phyloP scores from a whole-genome alignment of 2,797 vertebrate genomes.

The Periophthalmus magnuspinnatus region DNA sequence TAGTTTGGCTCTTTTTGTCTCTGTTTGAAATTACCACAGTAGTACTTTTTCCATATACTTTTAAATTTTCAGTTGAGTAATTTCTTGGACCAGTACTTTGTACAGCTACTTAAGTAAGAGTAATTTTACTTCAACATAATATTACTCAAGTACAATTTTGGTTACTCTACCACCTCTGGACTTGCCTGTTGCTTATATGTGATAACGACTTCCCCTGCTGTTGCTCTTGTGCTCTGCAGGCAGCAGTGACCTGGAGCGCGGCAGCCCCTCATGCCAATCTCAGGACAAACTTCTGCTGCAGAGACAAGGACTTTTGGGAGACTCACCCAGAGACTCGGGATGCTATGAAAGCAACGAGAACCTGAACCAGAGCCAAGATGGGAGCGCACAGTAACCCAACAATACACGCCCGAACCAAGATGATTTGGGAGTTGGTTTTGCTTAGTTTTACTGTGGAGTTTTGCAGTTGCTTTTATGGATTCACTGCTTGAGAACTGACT shows the following conservation, averaged over 20 bases:
- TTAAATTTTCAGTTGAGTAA: too few species aligned
- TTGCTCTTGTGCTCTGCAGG: constrained; percentile 69
- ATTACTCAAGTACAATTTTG: too few species aligned
- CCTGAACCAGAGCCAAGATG: constrained; percentile 72
- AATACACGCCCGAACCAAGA: too few species aligned
- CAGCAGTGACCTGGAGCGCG: constrained; percentile 88
- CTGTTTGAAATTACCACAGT: too few species aligned
- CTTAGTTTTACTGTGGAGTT: constrained; percentile 34
- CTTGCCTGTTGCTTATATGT: too few species aligned
- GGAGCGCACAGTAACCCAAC: constrained; percentile 39
- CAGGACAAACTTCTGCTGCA: constrained; percentile 95
- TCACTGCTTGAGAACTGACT: not conserved
- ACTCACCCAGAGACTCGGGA: constrained; percentile 95
- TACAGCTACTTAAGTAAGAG: too few species aligned
- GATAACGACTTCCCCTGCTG: not conserved
- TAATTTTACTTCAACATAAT: too few species aligned
- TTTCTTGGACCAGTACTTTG: too few species aligned
- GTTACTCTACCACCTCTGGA: too few species aligned
- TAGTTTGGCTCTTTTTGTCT: too few species aligned
- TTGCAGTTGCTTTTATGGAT: not conserved
- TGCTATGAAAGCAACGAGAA: constrained; percentile 99
- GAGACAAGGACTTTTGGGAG: constrained; percentile 81
- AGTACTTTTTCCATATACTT: too few species aligned
- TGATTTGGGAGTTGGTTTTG: not conserved
- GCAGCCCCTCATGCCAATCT: constrained; percentile 83